phyloP scores from a whole-genome alignment of 2,888 invertebrate genomes.

The Cynaeus angustus region DNA sequence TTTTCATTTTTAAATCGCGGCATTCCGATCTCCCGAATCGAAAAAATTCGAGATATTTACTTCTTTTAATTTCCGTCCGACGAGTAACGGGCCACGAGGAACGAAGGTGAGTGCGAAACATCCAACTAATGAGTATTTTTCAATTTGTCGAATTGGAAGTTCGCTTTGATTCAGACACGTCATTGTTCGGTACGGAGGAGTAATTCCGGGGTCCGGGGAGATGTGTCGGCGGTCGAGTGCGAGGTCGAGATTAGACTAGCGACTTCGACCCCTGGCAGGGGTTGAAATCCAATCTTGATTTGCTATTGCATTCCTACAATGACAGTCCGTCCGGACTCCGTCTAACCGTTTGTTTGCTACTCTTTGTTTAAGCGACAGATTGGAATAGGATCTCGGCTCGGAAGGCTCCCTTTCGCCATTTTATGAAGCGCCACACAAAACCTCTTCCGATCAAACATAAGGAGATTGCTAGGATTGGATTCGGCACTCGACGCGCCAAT shows the following conservation, averaged over 20 bases:
- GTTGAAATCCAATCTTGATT: conserved; percentile 72
- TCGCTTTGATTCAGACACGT: conserved; percentile 71
- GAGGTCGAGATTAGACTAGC: conserved; percentile 72
- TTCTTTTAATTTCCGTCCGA: conserved; percentile 64
- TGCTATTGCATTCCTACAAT: conserved; percentile 72
- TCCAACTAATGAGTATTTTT: conserved; percentile 73
- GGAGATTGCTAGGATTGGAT: conserved; percentile 43
- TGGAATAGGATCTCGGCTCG: conserved; percentile 57
- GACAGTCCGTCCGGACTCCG: conserved; percentile 65
- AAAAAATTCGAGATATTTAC: conserved; percentile 66
- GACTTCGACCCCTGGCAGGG: conserved; percentile 68
- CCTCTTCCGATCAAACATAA: conserved; percentile 45
- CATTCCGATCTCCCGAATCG: conserved; percentile 47
- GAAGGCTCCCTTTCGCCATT: conserved; percentile 36
- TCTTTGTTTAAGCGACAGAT: conserved; percentile 70
- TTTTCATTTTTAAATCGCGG: conserved; percentile 12
- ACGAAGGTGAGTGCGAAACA: conserved; percentile 67
- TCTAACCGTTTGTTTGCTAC: conserved; percentile 55
- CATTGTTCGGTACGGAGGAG: conserved; percentile 66
- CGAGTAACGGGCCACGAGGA: conserved; percentile 50
- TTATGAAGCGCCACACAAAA: conserved; percentile 42
- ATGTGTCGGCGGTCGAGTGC: conserved; percentile 72
- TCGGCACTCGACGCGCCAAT: conserved; percentile 38
- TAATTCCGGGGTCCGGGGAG: conserved; percentile 56
- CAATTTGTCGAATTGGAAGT: conserved; percentile 71